phyloP scores from a whole-genome alignment of 2,113 vertebrate genomes.

The Echinops telfairi region DNA sequence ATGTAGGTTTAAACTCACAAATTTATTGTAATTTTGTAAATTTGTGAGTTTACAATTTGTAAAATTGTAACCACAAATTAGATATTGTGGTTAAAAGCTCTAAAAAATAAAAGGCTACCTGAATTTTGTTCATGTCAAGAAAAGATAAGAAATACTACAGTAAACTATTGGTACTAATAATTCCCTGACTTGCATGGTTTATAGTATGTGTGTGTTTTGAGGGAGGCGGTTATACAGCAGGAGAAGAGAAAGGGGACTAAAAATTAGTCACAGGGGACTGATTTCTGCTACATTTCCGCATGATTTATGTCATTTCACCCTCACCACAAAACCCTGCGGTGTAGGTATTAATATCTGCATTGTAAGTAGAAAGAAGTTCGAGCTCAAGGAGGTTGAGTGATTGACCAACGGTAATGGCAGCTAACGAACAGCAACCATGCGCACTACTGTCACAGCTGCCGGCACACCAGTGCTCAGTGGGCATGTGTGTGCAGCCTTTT shows the following conservation, averaged over 20 bases:
- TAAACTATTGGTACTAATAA: not conserved
- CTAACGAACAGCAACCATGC: not conserved
- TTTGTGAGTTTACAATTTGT: no score
- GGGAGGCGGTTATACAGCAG: not conserved
- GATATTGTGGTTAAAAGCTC: not conserved
- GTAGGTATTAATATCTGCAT: not conserved
- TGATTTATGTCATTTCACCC: not conserved
- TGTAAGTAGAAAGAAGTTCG: not conserved
- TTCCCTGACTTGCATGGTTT: not conserved
- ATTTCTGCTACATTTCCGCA: not conserved
- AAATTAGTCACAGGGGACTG: not conserved
- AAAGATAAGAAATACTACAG: not conserved
- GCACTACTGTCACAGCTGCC: not conserved
- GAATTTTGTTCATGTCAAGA: not conserved
- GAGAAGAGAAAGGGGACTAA: not conserved
- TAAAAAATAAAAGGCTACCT: not conserved
- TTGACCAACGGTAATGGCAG: not conserved
- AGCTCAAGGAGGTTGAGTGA: not conserved
- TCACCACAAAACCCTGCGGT: not conserved
- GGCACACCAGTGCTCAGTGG: not conserved
- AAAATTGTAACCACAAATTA: no score
- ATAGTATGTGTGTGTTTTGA: not conserved
- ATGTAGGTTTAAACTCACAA: not conserved
- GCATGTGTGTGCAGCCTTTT: not conserved
- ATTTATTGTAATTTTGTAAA: not conserved